These are phyloP conservation scores for Carabus problematicus DNA, from an alignment of 2,888 invertebrate genomes.

Conservation along the genomic window DNA sequence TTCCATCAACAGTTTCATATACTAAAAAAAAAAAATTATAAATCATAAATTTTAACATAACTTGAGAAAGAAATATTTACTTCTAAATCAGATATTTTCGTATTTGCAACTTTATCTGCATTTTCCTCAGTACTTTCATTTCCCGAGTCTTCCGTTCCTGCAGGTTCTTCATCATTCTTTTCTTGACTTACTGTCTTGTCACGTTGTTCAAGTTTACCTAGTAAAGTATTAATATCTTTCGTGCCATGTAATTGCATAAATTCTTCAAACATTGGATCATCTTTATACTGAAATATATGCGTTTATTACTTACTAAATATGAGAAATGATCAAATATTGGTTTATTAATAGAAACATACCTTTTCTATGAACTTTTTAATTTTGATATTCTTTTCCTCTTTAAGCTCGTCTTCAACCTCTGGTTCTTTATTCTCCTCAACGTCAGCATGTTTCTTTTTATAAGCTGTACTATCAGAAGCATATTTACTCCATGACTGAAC, in stretches of 20 bases:
- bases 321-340: constrained; percentile 4
- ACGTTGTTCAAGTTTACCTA: constrained; percentile 45
- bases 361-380: constrained; percentile 72
- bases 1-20: constrained; percentile 74
- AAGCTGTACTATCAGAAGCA: constrained; percentile 76
- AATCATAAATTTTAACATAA: neutral
- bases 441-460: constrained; percentile 63
- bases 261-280: constrained; percentile 89
- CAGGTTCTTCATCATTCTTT: constrained; percentile 49
- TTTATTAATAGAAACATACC: constrained; percentile 55
- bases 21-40: constrained; percentile 60
- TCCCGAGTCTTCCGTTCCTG: constrained; percentile 49
- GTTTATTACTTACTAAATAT: constrained; percentile 18
- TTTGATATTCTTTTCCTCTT: constrained; percentile 62
- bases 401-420: constrained; percentile 48
- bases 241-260: constrained; percentile 86
- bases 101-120: constrained; percentile 69
- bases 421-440: constrained; percentile 49
- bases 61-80: constrained; percentile 55
- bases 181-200: constrained; percentile 49
- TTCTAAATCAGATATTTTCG: constrained; percentile 80
- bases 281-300: constrained; percentile 69
- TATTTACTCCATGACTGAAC: constrained; percentile 95
- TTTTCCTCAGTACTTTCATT: constrained; percentile 50
- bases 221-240: constrained; percentile 52